Conservation (phyloP, 2,797 vertebrate species). For the Bucorvus abyssinicus region DNA sequence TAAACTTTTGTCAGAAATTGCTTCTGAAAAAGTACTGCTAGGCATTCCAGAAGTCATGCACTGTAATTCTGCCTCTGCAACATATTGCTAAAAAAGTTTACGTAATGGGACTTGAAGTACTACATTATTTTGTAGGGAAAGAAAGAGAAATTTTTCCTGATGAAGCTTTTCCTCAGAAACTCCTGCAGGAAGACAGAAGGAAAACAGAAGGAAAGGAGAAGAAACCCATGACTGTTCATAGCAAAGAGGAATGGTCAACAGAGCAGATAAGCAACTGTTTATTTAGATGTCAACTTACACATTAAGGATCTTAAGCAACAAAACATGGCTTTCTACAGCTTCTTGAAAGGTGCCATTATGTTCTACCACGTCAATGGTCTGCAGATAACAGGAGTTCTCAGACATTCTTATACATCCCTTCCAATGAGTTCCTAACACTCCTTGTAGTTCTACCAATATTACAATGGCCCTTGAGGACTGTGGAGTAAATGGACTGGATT, state of each 20-base stretch:
- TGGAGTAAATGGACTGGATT: not conserved
- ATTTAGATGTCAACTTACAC: not conserved
- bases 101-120: not conserved
- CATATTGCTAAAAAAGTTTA: not conserved
- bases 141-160: not conserved
- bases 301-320: not conserved
- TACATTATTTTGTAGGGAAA: not conserved
- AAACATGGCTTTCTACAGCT: not conserved
- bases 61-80: not conserved
- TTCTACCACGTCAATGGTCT: not conserved
- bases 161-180: not conserved
- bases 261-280: not conserved
- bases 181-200: not conserved
- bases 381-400: not conserved
- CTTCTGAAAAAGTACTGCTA: not conserved
- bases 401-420: not conserved
- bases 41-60: not conserved
- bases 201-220: not conserved
- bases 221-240: not conserved
- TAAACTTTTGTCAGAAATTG: not conserved
- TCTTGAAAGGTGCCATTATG: not conserved
- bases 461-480: not conserved
- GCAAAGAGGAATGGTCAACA: not conserved
- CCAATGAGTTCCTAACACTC: not conserved
- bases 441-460: not conserved